phyloP scores from a whole-genome alignment of 1,140 invertebrate species.

The Cotesia chilonis region DNA sequence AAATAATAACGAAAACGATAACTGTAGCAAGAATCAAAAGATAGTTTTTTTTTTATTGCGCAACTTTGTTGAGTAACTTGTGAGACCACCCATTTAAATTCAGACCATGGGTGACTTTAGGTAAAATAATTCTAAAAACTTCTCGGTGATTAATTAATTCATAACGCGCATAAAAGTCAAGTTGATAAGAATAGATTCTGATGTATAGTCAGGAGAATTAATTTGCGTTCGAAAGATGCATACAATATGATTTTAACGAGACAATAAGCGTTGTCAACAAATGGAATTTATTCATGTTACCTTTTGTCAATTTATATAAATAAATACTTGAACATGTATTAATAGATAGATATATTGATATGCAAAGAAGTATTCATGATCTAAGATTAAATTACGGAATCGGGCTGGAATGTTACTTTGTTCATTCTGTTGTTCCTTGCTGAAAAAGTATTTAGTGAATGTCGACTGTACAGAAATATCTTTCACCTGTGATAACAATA shows the following conservation, averaged over 20 bases:
- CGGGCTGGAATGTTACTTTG: slow-evolving; percentile 27
- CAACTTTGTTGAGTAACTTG: no score
- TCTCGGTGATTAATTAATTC: neutral
- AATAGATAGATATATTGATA: no score
- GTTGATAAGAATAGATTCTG: no score
- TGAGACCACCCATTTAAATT: neutral
- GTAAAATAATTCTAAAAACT: no score
- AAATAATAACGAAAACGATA: no score
- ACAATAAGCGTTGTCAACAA: slow-evolving; percentile 31
- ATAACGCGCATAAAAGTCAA: no score
- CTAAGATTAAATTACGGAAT: slow-evolving; percentile 21
- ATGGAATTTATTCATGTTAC: neutral
- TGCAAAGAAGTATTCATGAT: neutral
- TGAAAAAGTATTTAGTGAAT: slow-evolving; percentile 17
- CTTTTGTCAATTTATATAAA: neutral
- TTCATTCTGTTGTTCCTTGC: neutral
- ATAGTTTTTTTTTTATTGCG: no score
- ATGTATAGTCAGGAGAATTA: neutral
- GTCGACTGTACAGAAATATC: slow-evolving; percentile 18
- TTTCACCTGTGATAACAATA: no score
- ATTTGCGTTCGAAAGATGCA: neutral
- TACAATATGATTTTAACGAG: slow-evolving; percentile 3
- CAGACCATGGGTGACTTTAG: neutral
- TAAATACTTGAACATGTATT: neutral
- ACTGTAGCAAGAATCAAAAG: no score